These are phyloP conservation scores for Sinocyclocheilus maitianheensis DNA, from an alignment of 2,113 vertebrate genomes.

Conservation along the genomic window DNA sequence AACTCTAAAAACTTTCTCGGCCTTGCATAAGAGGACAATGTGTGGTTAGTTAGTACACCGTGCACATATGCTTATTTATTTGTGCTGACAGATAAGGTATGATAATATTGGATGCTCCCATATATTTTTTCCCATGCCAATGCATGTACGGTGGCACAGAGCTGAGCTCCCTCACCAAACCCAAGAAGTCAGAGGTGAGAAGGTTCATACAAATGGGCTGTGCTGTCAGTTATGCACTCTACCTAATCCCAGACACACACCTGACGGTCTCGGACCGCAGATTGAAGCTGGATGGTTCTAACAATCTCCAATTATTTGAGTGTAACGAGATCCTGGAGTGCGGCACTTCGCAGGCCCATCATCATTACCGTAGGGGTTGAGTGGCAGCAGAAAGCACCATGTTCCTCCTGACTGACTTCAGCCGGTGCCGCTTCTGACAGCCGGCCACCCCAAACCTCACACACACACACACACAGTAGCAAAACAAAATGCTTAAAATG, in stretches of 20 bases:
- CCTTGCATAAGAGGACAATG: neutral
- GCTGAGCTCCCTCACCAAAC: neutral
- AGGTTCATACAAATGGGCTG: conserved; percentile 15
- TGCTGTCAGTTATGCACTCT: conserved; percentile 39
- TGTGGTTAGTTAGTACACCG: conserved; percentile 10
- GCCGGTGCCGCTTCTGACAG: conserved; percentile 68
- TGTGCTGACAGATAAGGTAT: conserved; percentile 25
- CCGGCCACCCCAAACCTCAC: conserved; percentile 57
- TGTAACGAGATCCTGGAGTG: conserved; percentile 73
- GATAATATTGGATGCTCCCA: neutral
- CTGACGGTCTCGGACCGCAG: conserved; percentile 54
- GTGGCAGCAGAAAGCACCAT: conserved; percentile 70
- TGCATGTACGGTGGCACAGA: neutral
- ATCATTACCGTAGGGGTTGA: conserved; percentile 73
- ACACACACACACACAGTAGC: neutral
- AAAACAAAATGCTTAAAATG: conserved; percentile 18
- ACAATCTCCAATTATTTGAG: conserved; percentile 72
- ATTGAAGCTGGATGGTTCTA: conserved; percentile 62
- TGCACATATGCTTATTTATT: conserved; percentile 24
- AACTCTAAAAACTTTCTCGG: conserved; percentile 17
- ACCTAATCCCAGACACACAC: conserved; percentile 57
- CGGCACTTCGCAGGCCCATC: conserved; percentile 60
- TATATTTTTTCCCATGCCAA: neutral
- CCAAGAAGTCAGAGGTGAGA: conserved; percentile 37
- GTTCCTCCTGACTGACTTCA: conserved; percentile 70